phyloP scores from a whole-genome alignment of 1,140 invertebrate genomes.

The Lordiphosa stackelbergi region DNA sequence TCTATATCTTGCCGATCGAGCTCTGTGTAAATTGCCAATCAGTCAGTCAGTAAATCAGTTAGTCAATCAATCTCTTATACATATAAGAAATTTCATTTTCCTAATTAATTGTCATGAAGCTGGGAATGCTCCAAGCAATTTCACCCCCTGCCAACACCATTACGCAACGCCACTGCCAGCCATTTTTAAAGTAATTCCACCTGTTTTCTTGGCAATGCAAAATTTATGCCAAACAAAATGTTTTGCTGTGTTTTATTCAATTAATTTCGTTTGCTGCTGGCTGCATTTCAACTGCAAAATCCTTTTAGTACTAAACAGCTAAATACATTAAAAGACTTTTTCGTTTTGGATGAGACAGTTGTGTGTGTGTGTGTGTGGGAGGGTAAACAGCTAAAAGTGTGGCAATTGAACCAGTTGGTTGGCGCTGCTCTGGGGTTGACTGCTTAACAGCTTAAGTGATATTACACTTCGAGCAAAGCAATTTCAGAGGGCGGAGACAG shows the following conservation, averaged over 20 bases:
- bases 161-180: slow-evolving; percentile 1
- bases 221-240: slow-evolving; percentile 39
- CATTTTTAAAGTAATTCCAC: slow-evolving; percentile 28
- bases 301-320: slow-evolving; percentile 68
- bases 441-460: slow-evolving; percentile 75
- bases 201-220: slow-evolving; percentile 29
- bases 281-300: slow-evolving; percentile 53
- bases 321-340: slow-evolving; percentile 54
- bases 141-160: background rate
- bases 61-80: no score
- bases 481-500: slow-evolving; percentile 36
- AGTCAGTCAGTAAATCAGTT: no score
- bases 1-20: no score
- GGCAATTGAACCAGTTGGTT: slow-evolving; percentile 37
- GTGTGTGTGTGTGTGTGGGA: slow-evolving; percentile 18
- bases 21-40: no score
- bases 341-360: slow-evolving; percentile 22
- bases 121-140: no score
- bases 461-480: slow-evolving; percentile 70
- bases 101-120: no score
- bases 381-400: slow-evolving; percentile 33
- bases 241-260: slow-evolving; percentile 35
- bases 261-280: slow-evolving; percentile 21
- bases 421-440: slow-evolving; percentile 29
- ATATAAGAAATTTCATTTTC: no score